Percentiles rank a stretch among this genome's conserved stretches.
Conservation (phyloP, 2,888 invertebrate species). For the Lepidochitona cinerea region DNA sequence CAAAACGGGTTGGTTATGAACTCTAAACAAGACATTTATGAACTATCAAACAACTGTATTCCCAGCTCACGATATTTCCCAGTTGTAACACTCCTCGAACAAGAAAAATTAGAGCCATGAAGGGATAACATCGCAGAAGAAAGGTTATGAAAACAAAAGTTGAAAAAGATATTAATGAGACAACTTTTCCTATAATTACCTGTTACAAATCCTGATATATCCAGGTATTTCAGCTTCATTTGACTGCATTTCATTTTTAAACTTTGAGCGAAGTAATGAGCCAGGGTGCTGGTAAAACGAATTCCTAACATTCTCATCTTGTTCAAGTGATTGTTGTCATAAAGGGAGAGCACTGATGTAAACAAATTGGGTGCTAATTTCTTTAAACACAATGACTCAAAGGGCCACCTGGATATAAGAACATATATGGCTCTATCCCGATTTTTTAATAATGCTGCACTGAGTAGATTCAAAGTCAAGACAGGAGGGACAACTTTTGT, state of each 20-base stretch:
- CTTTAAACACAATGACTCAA: constrained; percentile 45
- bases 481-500: background rate
- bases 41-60: no score
- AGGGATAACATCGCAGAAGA: no score
- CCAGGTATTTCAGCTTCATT: constrained; percentile 56
- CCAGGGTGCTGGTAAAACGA: constrained; percentile 63
- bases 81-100: no score
- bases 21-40: no score
- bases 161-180: no score
- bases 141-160: no score
- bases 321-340: constrained; percentile 45
- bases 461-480: constrained; percentile 29
- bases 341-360: constrained; percentile 47
- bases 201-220: constrained; percentile 65
- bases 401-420: constrained; percentile 59
- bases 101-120: no score
- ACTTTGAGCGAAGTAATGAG: constrained; percentile 63
- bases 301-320: constrained; percentile 53
- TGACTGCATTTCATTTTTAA: constrained; percentile 54
- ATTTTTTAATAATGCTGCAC: constrained; percentile 53
- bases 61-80: no score
- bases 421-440: constrained; percentile 60
- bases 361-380: constrained; percentile 59
- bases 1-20: no score
- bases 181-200: no score